Evolutionary conservation across 2,888 invertebrate species (phyloP).

Genomic region (Brachypalpus laphriformis): DNA sequence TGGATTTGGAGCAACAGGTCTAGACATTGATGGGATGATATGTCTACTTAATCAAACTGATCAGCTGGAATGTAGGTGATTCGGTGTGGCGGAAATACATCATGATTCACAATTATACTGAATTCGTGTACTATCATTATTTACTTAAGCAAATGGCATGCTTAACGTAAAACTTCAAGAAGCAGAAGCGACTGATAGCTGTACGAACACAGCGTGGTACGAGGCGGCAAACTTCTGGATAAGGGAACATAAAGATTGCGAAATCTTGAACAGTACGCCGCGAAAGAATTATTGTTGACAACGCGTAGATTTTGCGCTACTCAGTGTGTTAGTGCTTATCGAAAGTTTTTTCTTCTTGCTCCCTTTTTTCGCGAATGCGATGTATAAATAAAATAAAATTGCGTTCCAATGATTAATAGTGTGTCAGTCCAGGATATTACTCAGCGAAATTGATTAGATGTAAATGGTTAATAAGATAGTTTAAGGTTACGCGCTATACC

Average conservation of each 20-base stretch:
- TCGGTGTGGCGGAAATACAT: slow-evolving; percentile 53
- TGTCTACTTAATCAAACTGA: slow-evolving; percentile 38
- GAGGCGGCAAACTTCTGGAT: slow-evolving; percentile 35
- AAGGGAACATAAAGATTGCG: slow-evolving; percentile 33
- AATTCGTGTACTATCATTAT: slow-evolving; percentile 35
- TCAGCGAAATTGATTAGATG: slow-evolving; percentile 56
- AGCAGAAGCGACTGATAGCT: slow-evolving; percentile 40
- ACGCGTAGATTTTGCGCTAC: slow-evolving; percentile 18
- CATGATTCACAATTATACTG: slow-evolving; percentile 45
- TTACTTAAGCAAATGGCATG: slow-evolving; percentile 43
- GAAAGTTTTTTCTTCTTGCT: background rate
- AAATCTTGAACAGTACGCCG: background rate
- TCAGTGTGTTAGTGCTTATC: slow-evolving; percentile 65
- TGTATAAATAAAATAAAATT: slow-evolving; percentile 27
- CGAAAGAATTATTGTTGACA: slow-evolving; percentile 44
- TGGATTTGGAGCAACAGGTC: background rate
- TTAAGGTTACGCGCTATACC: background rate
- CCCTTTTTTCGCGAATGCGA: slow-evolving; percentile 5
- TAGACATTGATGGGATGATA: slow-evolving; percentile 11
- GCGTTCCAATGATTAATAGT: slow-evolving; percentile 57
- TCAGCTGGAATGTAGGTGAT: slow-evolving; percentile 42
- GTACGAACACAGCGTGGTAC: slow-evolving; percentile 10
- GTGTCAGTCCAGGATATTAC: slow-evolving; percentile 58
- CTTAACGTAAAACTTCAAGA: background rate
- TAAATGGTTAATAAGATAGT: slow-evolving; percentile 16